Percentiles rank a stretch among this genome's conserved stretches.
Evolutionary conservation across 2,888 invertebrate species (phyloP).

Genomic region (Cheilosia vulpina): DNA sequence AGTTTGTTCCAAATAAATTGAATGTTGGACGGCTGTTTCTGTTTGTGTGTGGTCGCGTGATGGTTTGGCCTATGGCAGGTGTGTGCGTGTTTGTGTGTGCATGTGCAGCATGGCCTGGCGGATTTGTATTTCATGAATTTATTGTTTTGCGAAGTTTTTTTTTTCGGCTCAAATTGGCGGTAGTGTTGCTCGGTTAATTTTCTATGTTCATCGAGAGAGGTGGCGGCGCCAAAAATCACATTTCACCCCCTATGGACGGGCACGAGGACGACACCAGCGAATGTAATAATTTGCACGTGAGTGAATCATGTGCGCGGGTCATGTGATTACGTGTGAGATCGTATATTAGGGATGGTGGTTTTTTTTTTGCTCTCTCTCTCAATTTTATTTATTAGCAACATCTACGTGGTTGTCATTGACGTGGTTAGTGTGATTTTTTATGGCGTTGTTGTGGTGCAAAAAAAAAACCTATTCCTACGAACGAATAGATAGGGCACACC

Average conservation of each 20-base stretch:
- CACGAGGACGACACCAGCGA: background rate
- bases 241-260: slow-evolving; percentile 3
- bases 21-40: slow-evolving; percentile 69
- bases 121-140: slow-evolving; percentile 67
- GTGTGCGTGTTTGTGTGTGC: too few species aligned
- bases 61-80: background rate
- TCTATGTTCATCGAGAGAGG: slow-evolving; percentile 55
- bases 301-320: slow-evolving; percentile 49
- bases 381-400: too few species aligned
- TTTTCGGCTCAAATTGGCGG: slow-evolving; percentile 58
- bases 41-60: slow-evolving; percentile 53
- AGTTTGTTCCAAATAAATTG: slow-evolving; percentile 74
- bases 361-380: background rate
- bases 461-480: background rate
- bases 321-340: slow-evolving; percentile 55
- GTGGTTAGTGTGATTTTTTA: background rate
- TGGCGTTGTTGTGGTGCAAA: background rate
- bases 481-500: background rate
- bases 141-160: slow-evolving; percentile 42
- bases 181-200: slow-evolving; percentile 69
- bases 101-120: slow-evolving; percentile 18
- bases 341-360: slow-evolving; percentile 4
- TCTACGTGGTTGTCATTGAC: too few species aligned
- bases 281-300: slow-evolving; percentile 42
- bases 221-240: slow-evolving; percentile 64